These are phyloP conservation scores for Synanthedon vespiformis DNA, from an alignment of 2,888 invertebrate species.

Conservation along the genomic window DNA sequence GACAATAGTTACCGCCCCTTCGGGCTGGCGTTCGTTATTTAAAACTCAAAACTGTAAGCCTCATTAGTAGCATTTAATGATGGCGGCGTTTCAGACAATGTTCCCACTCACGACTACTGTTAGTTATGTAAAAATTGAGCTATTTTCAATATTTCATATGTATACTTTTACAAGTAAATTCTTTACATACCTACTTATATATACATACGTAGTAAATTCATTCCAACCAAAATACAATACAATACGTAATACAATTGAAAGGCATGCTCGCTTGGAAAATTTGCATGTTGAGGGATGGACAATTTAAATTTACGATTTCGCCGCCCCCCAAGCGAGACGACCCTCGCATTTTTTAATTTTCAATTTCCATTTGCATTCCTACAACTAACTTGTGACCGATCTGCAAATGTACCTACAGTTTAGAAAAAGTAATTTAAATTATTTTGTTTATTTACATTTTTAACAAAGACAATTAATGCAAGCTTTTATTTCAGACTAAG, in stretches of 20 bases:
- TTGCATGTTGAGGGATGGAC: constrained; percentile 65
- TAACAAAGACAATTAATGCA: no score
- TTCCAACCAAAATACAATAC: not conserved
- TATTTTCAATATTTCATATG: no score
- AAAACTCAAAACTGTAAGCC: constrained; percentile 62
- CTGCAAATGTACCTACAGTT: constrained; percentile 13
- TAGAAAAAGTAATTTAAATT: no score
- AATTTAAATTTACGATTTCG: constrained; percentile 68
- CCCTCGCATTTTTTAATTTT: constrained; percentile 68
- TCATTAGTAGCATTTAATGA: constrained; percentile 69
- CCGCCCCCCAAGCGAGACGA: constrained; percentile 47
- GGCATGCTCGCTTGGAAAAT: constrained; percentile 49
- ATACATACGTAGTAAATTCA: constrained; percentile 1
- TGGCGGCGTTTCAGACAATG: constrained; percentile 49
- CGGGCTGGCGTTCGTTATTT: constrained; percentile 52
- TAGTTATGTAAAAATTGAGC: constrained; percentile 14
- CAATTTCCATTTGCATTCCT: constrained; percentile 68
- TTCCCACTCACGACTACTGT: constrained; percentile 35
- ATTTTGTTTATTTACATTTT: no score
- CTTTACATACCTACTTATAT: constrained; percentile 3
- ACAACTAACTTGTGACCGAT: constrained; percentile 36
- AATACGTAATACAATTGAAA: constrained; percentile 39
- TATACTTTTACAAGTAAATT: not conserved
- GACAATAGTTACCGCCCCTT: constrained; percentile 43
- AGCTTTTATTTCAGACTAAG: no score